Percentiles rank a stretch among this genome's conserved stretches.
phyloP scores from a whole-genome alignment of 2,113 vertebrate genomes.

The Heterotis niloticus region DNA sequence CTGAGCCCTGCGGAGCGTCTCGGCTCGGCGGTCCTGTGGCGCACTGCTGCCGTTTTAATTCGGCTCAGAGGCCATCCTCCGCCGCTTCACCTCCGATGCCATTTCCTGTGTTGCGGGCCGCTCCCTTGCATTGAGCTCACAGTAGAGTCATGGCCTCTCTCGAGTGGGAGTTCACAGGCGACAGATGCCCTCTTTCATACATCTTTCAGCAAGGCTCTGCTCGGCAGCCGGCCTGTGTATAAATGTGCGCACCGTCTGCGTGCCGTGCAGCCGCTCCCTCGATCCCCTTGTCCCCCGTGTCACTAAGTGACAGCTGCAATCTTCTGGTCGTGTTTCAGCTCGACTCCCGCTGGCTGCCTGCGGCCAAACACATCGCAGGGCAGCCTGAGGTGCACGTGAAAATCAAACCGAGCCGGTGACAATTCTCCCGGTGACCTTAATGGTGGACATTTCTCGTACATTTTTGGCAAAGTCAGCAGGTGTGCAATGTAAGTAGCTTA shows the following conservation, averaged over 20 bases:
- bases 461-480: too few species aligned
- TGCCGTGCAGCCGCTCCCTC: background rate
- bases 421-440: too few species aligned
- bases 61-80: background rate
- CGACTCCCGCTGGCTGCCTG: slow-evolving; percentile 31
- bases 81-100: background rate
- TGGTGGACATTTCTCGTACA: too few species aligned
- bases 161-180: background rate
- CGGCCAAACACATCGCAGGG: background rate
- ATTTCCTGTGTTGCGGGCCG: background rate
- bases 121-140: too few species aligned
- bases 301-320: slow-evolving; percentile 11
- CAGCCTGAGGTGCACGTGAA: background rate
- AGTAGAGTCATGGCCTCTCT: background rate
- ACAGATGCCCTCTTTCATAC: background rate
- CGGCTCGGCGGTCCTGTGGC: background rate
- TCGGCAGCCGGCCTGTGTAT: background rate
- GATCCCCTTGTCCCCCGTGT: slow-evolving; percentile 1
- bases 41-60: background rate
- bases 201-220: background rate
- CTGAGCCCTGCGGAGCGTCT: background rate
- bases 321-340: slow-evolving; percentile 13
- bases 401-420: too few species aligned
- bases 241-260: background rate
- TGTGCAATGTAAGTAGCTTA: too few species aligned